Evolutionary conservation across 2,113 vertebrate genomes (phyloP), one percentile per base, ranked within the genome.

Genomic region (Prunella fulvescens): DNA sequence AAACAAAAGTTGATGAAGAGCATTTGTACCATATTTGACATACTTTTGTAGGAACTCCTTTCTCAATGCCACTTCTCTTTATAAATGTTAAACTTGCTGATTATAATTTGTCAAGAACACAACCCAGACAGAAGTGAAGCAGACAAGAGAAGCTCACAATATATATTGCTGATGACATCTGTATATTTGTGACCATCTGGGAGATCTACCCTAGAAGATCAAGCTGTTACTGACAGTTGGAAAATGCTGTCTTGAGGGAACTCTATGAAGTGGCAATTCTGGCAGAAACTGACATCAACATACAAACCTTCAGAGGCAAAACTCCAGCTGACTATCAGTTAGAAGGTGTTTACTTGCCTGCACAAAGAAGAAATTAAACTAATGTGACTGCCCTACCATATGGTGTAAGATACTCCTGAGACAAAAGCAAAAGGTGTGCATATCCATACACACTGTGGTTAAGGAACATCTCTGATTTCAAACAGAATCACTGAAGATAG

Each of bases 231-330:
- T 78, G 80, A 73, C 82, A 93, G 69, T 2, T 82, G 60, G 56
- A 93, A 94, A 90, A 83, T 8, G 47, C 9, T 73, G 81, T 78
- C 95, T 86, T 86, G 67, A 4, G 40, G 79, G 67, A 95, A 81
- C 40, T 73, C 47, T 47, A 18, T 25, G 53, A 20, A 88, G 60
- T 26, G n/a, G 86, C 76, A 97, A 92, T 58, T 90, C 54, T 85
- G 90, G 91, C 61, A 96, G 88, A 92, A 95, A 94, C 91, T 45
- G 56, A 78, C 82, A 95, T 69, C 92, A 84, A 86, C n/a, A 29
- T 48, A 86, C 76, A 94, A 95, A 90, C 60, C 76, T 95, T 90
- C 54, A 88, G 76, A 92, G 82, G 86, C 51, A 96, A 71, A 80
- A 79, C 53, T 94, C 90, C 85, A 90, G 31, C 69, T 91, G 74